Evolutionary conservation across 35 echinoderm and acorn worm genomes (phyloP).

Genomic region (Patiria miniata): DNA sequence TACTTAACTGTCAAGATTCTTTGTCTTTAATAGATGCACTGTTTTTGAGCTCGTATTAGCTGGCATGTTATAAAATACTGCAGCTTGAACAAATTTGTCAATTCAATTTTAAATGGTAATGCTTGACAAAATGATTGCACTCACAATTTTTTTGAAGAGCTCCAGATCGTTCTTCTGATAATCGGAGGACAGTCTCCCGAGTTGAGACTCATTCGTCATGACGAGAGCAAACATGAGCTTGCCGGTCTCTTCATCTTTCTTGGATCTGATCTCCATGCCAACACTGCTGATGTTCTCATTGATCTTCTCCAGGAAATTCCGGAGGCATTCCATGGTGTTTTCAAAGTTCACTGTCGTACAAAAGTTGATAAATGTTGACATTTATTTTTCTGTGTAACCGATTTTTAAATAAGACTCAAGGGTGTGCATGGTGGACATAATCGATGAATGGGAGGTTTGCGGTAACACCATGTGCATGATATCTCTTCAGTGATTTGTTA

Average conservation of each 20-base stretch:
- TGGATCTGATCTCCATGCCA: slow-evolving; percentile 58
- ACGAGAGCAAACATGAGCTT: slow-evolving; percentile 65
- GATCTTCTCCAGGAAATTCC: slow-evolving; percentile 41
- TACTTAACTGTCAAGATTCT: too few relatives aligned
- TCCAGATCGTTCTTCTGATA: slow-evolving; percentile 65
- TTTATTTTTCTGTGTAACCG: too few relatives aligned
- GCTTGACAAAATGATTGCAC: neutral
- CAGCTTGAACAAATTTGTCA: too few relatives aligned
- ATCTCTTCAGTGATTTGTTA: too few relatives aligned
- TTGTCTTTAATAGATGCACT: too few relatives aligned
- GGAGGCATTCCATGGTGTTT: neutral
- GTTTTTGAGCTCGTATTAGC: too few relatives aligned
- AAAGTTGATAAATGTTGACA: neutral
- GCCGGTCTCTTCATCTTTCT: slow-evolving; percentile 59
- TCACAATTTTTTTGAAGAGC: slow-evolving; percentile 84
- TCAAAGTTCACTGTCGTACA: neutral
- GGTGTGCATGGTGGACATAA: too few relatives aligned
- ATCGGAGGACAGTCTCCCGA: slow-evolving; percentile 66
- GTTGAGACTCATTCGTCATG: slow-evolving; percentile 63
- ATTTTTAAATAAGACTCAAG: too few relatives aligned
- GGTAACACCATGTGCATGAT: too few relatives aligned
- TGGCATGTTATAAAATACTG: too few relatives aligned
- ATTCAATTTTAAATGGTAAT: neutral
- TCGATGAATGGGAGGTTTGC: too few relatives aligned
- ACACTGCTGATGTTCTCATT: slow-evolving; percentile 47